Evolutionary conservation across 2,797 vertebrate genomes (phyloP).

Genomic region (Lepilemur septentrionalis): DNA sequence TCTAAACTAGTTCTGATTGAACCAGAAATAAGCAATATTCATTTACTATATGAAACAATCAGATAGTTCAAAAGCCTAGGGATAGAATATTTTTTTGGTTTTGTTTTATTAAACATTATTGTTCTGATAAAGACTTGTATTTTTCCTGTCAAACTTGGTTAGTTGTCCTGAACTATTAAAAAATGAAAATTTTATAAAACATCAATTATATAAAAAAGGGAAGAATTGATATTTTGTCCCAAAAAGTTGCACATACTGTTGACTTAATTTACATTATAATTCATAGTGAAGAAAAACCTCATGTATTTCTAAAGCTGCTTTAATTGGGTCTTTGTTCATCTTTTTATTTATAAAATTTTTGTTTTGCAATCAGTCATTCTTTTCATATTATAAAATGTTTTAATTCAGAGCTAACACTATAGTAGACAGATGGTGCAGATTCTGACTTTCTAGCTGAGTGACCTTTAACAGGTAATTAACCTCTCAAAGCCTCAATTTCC

Average conservation of each 20-base stretch:
- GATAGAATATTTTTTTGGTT: background rate
- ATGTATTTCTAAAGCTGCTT: conserved; percentile 55
- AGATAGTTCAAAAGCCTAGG: conserved; percentile 18
- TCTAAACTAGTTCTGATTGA: background rate
- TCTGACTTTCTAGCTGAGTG: conserved; percentile 41
- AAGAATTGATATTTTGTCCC: conserved; percentile 43
- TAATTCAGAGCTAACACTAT: background rate
- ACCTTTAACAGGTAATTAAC: conserved; percentile 57
- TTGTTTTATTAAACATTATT: conserved; percentile 30
- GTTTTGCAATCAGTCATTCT: conserved; percentile 11
- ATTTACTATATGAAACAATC: background rate
- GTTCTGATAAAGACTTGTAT: conserved; percentile 23
- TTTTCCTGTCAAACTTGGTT: background rate
- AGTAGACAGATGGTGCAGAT: conserved; percentile 28
- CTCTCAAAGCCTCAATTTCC: conserved; percentile 58
- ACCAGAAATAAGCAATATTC: conserved; percentile 41
- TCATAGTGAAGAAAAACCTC: conserved; percentile 9
- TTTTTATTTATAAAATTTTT: conserved; percentile 68
- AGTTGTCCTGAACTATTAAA: conserved; percentile 15
- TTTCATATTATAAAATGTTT: background rate
- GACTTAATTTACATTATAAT: conserved; percentile 60
- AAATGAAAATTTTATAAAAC: conserved; percentile 41
- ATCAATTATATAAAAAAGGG: background rate
- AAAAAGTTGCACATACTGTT: conserved; percentile 34
- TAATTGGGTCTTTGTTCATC: conserved; percentile 7